Conservation (phyloP, 2,888 invertebrate species). For the Euproctis similis region DNA sequence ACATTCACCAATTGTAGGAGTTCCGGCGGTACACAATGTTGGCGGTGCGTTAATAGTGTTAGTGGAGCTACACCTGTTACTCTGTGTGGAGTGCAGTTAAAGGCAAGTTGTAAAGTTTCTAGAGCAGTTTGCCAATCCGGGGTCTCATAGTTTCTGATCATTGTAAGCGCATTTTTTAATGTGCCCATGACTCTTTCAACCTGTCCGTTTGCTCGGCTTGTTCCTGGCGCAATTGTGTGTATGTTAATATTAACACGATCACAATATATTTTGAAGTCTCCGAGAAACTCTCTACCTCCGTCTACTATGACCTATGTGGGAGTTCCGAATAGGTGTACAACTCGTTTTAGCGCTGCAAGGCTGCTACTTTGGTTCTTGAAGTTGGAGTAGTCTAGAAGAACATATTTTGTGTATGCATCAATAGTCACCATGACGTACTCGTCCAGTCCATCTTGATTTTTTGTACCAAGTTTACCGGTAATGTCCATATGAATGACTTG, state of each 20-base stretch:
- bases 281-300: constrained; percentile 12
- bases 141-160: constrained; percentile 18
- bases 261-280: no score
- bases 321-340: no score
- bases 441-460: no score
- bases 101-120: constrained; percentile 7
- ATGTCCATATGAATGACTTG: no score
- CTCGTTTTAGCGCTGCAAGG: no score
- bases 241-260: no score
- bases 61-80: constrained; percentile 4
- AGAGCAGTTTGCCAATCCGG: constrained; percentile 4
- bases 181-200: constrained; percentile 13
- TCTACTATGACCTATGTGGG: constrained; percentile 8
- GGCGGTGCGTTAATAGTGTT: constrained; percentile 1
- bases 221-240: not conserved
- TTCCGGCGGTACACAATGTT: constrained; percentile 7
- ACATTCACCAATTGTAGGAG: constrained; percentile 4
- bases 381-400: not conserved
- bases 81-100: constrained; percentile 3
- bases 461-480: no score
- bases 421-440: constrained; percentile 17
- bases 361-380: not conserved
- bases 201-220: constrained; percentile 10
- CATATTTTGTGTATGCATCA: constrained; percentile 8
- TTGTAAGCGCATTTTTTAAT: constrained; percentile 16